These are phyloP conservation scores for Pedicia rivosa DNA, from an alignment of 2,888 invertebrate species.

Conservation along the genomic window DNA sequence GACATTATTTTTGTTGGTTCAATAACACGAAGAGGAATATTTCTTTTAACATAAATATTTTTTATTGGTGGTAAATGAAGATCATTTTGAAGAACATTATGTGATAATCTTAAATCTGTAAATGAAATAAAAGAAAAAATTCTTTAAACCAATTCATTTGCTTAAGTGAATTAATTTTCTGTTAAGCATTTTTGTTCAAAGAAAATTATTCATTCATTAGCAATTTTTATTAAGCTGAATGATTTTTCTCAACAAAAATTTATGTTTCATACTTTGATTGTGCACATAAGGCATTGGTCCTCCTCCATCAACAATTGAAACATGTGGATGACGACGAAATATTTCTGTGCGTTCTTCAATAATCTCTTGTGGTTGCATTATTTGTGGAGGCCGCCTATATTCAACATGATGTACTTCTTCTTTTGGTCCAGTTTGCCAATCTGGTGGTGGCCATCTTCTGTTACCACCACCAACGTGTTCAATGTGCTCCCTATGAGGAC, in stretches of 20 bases:
- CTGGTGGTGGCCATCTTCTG: not conserved
- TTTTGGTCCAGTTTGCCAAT: not conserved
- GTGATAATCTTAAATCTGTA: not conserved
- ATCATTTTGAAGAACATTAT: not conserved
- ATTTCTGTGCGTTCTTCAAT: not conserved
- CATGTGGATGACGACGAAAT: not conserved
- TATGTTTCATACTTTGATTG: not conserved
- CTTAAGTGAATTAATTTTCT: too few species aligned
- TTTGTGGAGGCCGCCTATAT: not conserved
- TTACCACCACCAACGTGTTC: not conserved
- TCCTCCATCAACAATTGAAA: too few species aligned
- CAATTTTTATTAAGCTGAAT: not conserved
- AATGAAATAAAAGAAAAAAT: not conserved
- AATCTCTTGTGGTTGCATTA: not conserved
- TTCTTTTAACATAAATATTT: not conserved
- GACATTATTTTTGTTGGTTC: not conserved
- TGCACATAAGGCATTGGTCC: not conserved
- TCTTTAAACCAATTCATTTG: too few species aligned
- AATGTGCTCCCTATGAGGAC: not conserved
- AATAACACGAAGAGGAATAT: not conserved
- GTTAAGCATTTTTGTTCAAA: too few species aligned
- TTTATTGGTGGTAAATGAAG: not conserved
- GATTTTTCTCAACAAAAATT: not conserved
- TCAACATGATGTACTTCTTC: not conserved
- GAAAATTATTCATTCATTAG: too few species aligned